A percentile compares a stretch with the other conserved stretches of the same genome.
phyloP scores from a whole-genome alignment of 2,797 vertebrate genomes.

The Argentina silus region DNA sequence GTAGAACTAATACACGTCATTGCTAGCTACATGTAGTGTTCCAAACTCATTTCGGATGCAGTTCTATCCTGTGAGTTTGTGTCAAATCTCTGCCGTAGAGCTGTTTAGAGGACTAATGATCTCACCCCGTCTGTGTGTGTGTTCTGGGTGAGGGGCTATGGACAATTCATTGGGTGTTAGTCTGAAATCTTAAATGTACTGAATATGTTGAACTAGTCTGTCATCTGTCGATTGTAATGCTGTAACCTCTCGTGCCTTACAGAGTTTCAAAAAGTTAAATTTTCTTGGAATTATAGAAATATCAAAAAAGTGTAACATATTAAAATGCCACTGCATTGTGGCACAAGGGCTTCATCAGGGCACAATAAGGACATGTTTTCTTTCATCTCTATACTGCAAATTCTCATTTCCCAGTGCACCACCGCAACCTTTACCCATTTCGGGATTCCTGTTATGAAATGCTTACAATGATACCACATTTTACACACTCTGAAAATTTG shows the following conservation, averaged over 20 bases:
- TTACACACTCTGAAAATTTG: too few species aligned
- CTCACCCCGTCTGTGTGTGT: constrained; percentile 46
- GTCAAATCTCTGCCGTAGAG: constrained; percentile 8
- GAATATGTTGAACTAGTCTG: constrained; percentile 8
- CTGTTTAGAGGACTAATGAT: constrained; percentile 47
- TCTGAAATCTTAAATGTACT: neutral
- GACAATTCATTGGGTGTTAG: constrained; percentile 32
- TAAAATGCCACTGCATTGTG: too few species aligned
- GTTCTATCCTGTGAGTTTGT: constrained; percentile 35
- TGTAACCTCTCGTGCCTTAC: constrained; percentile 6
- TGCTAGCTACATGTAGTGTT: neutral
- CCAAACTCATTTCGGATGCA: neutral
- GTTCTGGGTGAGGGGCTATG: constrained; percentile 49
- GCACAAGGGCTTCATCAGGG: too few species aligned
- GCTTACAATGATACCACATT: too few species aligned
- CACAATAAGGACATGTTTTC: too few species aligned
- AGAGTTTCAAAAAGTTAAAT: neutral
- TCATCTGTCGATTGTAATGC: constrained; percentile 12
- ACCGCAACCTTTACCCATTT: too few species aligned
- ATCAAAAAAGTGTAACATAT: too few species aligned
- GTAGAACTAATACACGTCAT: neutral
- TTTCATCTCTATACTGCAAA: too few species aligned
- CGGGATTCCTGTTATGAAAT: too few species aligned
- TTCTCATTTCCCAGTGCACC: too few species aligned
- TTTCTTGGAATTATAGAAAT: too few species aligned